A percentile compares a stretch with the other conserved stretches of the same genome.
These are phyloP conservation scores for Xylocampa areola DNA, from an alignment of 2,888 invertebrate genomes.

Conservation along the genomic window DNA sequence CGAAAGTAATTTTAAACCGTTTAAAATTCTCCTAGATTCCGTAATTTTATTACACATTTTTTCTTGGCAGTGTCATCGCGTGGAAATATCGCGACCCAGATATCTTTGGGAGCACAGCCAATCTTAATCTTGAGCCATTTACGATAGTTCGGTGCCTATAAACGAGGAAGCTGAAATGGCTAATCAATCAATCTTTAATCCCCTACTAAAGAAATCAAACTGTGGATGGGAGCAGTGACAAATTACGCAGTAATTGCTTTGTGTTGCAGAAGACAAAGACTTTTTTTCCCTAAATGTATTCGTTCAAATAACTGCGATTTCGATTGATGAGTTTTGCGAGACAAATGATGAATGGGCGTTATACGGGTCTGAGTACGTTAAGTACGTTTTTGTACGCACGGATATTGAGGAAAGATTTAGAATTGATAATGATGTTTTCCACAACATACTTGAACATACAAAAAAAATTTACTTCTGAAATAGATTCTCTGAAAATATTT, in stretches of 20 bases:
- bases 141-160: constrained; percentile 52
- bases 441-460: too few relatives aligned
- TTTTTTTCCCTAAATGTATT: constrained; percentile 74
- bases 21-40: constrained; percentile 30
- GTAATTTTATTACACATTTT: constrained; percentile 52
- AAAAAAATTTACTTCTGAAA: too few relatives aligned
- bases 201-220: constrained; percentile 81
- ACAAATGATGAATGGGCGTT: constrained; percentile 77
- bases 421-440: too few relatives aligned
- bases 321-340: constrained; percentile 83
- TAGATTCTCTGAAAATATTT: too few relatives aligned
- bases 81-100: constrained; percentile 48
- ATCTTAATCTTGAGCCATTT: constrained; percentile 60
- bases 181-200: constrained; percentile 82
- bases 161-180: constrained; percentile 66
- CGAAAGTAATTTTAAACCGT: constrained; percentile 10
- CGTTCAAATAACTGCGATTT: constrained; percentile 76
- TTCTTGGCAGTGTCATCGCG: constrained; percentile 53
- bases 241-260: constrained; percentile 86
- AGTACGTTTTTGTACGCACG: constrained; percentile 39
- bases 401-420: background rate
- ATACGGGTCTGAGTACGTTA: constrained; percentile 69
- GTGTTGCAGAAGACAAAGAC: constrained; percentile 76
- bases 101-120: constrained; percentile 59
- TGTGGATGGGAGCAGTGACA: constrained; percentile 79